Percentiles rank a stretch among this genome's conserved stretches.
Conservation (phyloP, 2,888 invertebrate species). For the Lasioglossum calceatum region DNA sequence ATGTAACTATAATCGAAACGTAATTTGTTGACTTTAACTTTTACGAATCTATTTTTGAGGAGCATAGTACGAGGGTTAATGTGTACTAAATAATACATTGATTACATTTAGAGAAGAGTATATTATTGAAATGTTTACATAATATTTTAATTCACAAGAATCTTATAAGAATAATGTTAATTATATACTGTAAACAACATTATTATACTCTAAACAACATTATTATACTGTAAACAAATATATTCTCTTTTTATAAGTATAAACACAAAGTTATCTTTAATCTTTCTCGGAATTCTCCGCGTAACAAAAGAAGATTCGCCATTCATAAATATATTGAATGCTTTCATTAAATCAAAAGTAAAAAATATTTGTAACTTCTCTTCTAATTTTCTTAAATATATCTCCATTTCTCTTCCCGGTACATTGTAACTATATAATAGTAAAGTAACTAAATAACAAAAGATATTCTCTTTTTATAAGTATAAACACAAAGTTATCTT, state of each 20-base stretch:
- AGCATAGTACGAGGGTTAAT: neutral
- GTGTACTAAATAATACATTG: neutral
- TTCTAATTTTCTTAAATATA: constrained; percentile 9
- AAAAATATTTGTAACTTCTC: constrained; percentile 37
- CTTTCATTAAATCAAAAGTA: constrained; percentile 1
- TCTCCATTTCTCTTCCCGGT: neutral
- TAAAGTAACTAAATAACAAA: neutral
- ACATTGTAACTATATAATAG: neutral
- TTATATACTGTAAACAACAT: neutral
- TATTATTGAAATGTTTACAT: neutral
- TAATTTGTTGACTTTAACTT: neutral
- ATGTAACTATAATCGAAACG: neutral
- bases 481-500: neutral
- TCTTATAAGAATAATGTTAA: neutral
- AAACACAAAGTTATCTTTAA: neutral
- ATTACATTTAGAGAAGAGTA: neutral
- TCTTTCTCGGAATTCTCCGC: neutral
- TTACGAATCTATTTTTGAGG: neutral
- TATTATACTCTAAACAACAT: neutral
- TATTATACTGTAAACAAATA: neutral
- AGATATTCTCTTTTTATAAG: neutral
- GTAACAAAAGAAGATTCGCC: neutral
- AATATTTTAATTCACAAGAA: neutral
- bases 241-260: neutral
- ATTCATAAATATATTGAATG: constrained; percentile 54